A percentile compares a stretch with the other conserved stretches of the same genome.
Evolutionary conservation across 2,113 vertebrate species (phyloP).

Genomic region (Lophius piscatorius): DNA sequence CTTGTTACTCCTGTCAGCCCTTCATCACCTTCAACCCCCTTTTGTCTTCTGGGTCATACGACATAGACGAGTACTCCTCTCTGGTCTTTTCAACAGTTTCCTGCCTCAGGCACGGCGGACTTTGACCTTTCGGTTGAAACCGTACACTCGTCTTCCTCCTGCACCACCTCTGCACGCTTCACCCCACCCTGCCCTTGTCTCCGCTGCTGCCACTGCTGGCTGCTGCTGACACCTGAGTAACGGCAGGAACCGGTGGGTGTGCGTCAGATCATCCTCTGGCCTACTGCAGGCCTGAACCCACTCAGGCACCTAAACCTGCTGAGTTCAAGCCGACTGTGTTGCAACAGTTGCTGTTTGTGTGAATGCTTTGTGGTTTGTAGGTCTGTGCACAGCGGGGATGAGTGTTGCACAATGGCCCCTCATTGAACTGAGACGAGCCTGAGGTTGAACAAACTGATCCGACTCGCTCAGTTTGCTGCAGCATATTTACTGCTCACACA

Average conservation of each 20-base stretch:
- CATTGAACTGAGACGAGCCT: conserved; percentile 34
- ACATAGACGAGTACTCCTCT: too few relatives aligned
- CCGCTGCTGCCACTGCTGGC: neutral
- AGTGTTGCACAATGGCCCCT: conserved; percentile 43
- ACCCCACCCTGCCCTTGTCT: neutral
- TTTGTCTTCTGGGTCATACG: too few relatives aligned
- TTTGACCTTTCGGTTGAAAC: conserved; percentile 52
- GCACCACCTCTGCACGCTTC: neutral
- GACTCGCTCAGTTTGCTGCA: neutral
- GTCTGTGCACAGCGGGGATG: neutral
- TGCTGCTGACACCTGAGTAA: conserved; percentile 16
- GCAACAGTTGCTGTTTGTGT: conserved; percentile 25
- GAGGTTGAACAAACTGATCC: neutral
- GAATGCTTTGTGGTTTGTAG: conserved; percentile 32
- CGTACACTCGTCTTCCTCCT: neutral
- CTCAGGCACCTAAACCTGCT: neutral
- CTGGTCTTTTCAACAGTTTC: conserved; percentile 6
- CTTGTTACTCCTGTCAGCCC: too few relatives aligned
- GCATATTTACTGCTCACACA: neutral
- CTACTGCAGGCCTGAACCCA: conserved; percentile 13
- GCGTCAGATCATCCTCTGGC: conserved; percentile 19
- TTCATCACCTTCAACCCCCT: too few relatives aligned
- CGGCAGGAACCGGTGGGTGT: conserved; percentile 25
- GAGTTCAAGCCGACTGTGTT: conserved; percentile 26
- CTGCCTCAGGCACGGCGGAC: conserved; percentile 12